Base-by-base conservation (phyloP, 2,797 vertebrate genomes). In the Thamnophis elegans region DNA sequence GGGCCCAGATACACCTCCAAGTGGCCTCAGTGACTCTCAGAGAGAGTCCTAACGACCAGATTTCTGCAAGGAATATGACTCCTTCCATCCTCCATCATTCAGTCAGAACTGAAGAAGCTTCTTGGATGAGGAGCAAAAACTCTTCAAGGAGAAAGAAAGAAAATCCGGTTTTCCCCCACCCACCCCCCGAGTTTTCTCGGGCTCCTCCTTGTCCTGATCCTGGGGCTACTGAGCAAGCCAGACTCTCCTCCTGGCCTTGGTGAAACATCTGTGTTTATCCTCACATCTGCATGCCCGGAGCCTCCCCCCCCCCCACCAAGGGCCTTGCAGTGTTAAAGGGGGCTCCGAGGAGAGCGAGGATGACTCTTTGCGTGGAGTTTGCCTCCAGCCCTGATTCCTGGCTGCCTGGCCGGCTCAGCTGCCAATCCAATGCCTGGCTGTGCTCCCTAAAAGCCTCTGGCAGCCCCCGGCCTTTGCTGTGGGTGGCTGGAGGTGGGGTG, bases 271-370 rank as follows among this genome's bases (percentile, higher is more conserved):
- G 68, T 32, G 73, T 32, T 36, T 73, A 73, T 36, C 68, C 16
- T 20, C 32, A 16, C 6, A 1, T 36, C 14, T 20, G 32, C 68
- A 3, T 3, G 32, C 32, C n/a, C 3, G 16, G 16, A 73, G 32
- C 9, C 2, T 1, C n/a, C 14, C 1, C 32, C 32, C 7, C 68
- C n/a, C 4, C 2, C 1, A n/a, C 28, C 6, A 0, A 14, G 28
- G 62, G 68, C 68, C 68, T 20, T 36, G 7, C 16, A 20, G 32
- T 4, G 32, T 32, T 78, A 10, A 20, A 20, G 68, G 32, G 16
- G 68, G 68, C 68, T 22, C 68, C 1, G 8, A 78, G 68, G 68
- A 36, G 16, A 36, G 14, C 2, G 2, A 73, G 14, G n/a, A 5
- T 0, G 14, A 8, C 32, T 36, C 32, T 73, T 73, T 36, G 68